Evolutionary conservation across 2,888 invertebrate species (phyloP).

Genomic region (Phasia obesa): DNA sequence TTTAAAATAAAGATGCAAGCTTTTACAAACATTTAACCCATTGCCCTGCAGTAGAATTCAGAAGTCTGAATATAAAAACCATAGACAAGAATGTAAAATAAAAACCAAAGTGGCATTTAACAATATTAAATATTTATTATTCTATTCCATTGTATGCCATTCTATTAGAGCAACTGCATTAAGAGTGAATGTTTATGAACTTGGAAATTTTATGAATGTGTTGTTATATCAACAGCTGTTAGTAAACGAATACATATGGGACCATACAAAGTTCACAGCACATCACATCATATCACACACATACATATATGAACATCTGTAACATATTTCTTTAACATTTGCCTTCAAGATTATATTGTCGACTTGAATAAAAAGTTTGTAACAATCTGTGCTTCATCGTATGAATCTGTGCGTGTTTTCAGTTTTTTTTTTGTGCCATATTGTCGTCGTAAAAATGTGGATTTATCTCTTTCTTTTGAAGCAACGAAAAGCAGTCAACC

Average conservation of each 20-base stretch:
- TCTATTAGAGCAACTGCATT: slow-evolving; percentile 4
- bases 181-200: slow-evolving; percentile 10
- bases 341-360: slow-evolving; percentile 64
- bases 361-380: slow-evolving; percentile 46
- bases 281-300: too few species aligned
- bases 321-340: slow-evolving; percentile 57
- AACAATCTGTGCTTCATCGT: slow-evolving; percentile 29
- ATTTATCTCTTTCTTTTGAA: slow-evolving; percentile 62
- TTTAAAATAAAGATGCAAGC: neutral
- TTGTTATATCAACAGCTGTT: slow-evolving; percentile 57
- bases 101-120: slow-evolving; percentile 57
- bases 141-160: neutral
- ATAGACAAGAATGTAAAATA: neutral
- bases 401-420: neutral
- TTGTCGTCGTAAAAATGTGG: slow-evolving; percentile 34
- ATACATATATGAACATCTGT: neutral
- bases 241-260: slow-evolving; percentile 3
- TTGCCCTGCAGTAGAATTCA: slow-evolving; percentile 27
- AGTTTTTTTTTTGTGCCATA: slow-evolving; percentile 27
- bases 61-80: slow-evolving; percentile 3
- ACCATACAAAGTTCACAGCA: slow-evolving; percentile 8
- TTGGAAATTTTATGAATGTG: slow-evolving; percentile 43
- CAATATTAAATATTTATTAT: slow-evolving; percentile 53
- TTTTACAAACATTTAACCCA: slow-evolving; percentile 23
- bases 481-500: slow-evolving; percentile 60